Base-by-base conservation (phyloP, 2,888 invertebrate species). In the Pammene fasciana region DNA sequence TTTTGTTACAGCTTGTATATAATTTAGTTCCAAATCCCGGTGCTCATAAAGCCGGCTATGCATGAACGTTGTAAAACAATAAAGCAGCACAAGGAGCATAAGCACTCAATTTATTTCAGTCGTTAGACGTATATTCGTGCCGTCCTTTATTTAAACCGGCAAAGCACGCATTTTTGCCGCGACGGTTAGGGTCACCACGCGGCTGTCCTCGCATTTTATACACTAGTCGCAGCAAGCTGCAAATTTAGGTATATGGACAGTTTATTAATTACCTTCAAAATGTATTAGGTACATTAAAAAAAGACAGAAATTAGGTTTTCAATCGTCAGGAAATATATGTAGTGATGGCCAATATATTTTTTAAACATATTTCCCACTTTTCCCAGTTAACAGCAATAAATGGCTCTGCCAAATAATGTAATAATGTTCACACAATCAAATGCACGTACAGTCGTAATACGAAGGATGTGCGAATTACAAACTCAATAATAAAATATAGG, bases 131-230 rank as follows among this genome's bases (percentile, higher is more conserved):
- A 56, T 64, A 68, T 61, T 61, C 38, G 45, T 68, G 64, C 56
- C 50, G 54, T 61, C 57, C 57, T 57, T 68, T 65, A 68, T 68
- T 64, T 57, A 64, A 64, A 64, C 57, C 61, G 3, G 62, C 55
- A 48, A 65, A 68, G 64, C 64, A 68, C 68, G 68, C 68, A 68
- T 70, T 70, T 70, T 65, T 60, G 60, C 65, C 59, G 60, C 65
- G 36, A n/a, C 65, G 45, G 43, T 26, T 48, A 62, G 62, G 62
- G 50, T 62, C 18, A 50, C 62, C 62, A 62, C 62, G 16, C 48
- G 1, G n/a, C 4, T 34, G n/a, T 7, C 13, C 9, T n/a, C 36
- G 14, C 36, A 13, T 52, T 52, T 52, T 52, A 1, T 10, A 16
- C 0, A 7, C 14, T 48, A 46, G 46, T 7, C n/a, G 14, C 46